Base-by-base conservation (phyloP, 2,113 vertebrate species). In the Enhydra lutris region DNA sequence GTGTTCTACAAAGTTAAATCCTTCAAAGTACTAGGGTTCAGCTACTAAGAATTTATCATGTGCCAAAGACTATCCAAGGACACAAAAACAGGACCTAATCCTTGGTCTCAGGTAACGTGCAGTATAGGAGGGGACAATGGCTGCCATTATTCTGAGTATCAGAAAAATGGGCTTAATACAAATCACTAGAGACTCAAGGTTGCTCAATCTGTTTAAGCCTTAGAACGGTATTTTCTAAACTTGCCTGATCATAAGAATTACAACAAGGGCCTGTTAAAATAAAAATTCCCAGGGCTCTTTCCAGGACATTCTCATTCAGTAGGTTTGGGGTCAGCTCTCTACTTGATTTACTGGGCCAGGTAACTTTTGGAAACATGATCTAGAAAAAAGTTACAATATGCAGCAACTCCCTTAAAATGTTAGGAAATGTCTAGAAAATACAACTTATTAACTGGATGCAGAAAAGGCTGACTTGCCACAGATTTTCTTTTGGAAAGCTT, bases 381-480 rank as follows among this genome's bases (percentile, higher is more conserved):
- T 93, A 95, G 83, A 93, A 96, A 94, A 97, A 96, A 85, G 63
- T 29, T 90, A 94, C 94, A 76, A 82, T 23, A 91, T 65, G 2
- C 1, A 96, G 31, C 14, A 95, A 95, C 50, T 50, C 61, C 45
- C 29, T 90, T 59, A 89, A 96, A 88, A 89, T 61, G 69, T 45
- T 80, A 80, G 34, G 93, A 76, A 55, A 52, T 36, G 34, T 94
- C 87, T 86, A 94, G 50, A 87, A 91, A 97, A 95, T 73, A 24
- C 52, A 91, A 94, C 39, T 92, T 91, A 94, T 69, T 92, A 96
- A 80, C 73, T 83, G 59, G 61, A n/a, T 90, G 79, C 47, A 89
- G 59, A 98, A 97, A 93, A 91, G 31, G n/a, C 17, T 97, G 50
- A 97, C 73, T 93, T 95, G 65, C 23, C 83, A 95, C 91, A 91